A percentile compares a stretch with the other conserved stretches of the same genome.
phyloP scores from a whole-genome alignment of 2,113 vertebrate species.

The Brachypodius melanocephalos region DNA sequence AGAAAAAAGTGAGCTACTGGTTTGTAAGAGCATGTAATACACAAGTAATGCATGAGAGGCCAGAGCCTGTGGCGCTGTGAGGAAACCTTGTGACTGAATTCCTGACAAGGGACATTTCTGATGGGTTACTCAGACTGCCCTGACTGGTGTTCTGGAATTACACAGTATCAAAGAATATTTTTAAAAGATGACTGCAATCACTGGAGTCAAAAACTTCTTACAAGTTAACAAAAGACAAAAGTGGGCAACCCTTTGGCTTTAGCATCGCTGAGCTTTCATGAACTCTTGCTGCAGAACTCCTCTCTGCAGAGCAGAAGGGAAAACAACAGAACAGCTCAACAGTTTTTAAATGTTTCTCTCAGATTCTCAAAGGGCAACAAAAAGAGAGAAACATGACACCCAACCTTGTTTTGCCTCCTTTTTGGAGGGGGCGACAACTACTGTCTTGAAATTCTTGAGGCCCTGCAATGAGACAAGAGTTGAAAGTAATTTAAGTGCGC shows the following conservation, averaged over 20 bases:
- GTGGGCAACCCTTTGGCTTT: neutral
- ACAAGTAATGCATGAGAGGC: accelerated
- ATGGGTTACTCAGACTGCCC: neutral
- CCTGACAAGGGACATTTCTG: neutral
- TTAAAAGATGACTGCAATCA: neutral
- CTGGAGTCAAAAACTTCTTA: neutral
- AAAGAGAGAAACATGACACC: neutral
- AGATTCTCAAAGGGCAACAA: neutral
- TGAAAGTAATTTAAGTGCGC: neutral
- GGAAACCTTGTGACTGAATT: neutral
- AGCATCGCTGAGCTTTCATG: neutral
- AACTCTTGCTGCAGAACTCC: neutral
- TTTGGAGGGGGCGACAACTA: neutral
- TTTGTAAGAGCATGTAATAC: neutral
- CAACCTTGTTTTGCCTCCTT: neutral
- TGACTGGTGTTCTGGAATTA: neutral
- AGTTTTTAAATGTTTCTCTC: neutral
- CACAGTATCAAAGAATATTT: neutral
- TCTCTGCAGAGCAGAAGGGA: neutral
- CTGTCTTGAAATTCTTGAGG: neutral
- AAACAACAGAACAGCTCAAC: neutral
- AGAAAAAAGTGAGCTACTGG: neutral
- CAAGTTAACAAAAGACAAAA: neutral
- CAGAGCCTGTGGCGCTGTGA: neutral
- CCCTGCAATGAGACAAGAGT: neutral